Evolutionary conservation across 2,113 vertebrate species (phyloP), one percentile per base, ranked within the genome.

Genomic region (Gila orcuttii): DNA sequence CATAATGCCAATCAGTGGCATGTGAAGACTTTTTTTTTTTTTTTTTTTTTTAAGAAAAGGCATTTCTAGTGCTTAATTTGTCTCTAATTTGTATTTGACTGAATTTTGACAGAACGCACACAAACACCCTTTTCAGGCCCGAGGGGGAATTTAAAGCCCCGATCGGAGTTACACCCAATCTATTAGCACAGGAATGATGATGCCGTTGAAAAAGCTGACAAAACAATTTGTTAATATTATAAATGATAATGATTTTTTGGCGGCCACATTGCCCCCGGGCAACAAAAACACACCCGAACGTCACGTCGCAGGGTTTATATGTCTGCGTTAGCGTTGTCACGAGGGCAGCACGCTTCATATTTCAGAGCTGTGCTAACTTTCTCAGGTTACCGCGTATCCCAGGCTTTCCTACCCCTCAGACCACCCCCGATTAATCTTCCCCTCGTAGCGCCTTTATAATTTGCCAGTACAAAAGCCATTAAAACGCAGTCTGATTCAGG

Each of bases 351-450:
- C 89, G 88, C 91, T 92, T 90, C 93, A 92, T 94, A 93, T 94
- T 94, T 92, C 85, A 91, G 88, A 79, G 89, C 73, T 76, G 66
- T 75, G 89, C 90, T 68, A 86, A 87, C 80, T 84, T 76, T 94
- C 94, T 96, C 94, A 45, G 62, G 91, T 96, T 96, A 94, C 95
- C 89, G 87, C 88, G 87, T 79, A 91, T 91, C 91, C 91, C 78
- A 89, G 94, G 91, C 90, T 85, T 73, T 85, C 86, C 82, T 87
- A 88, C 89, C 91, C 92, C 87, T 76, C 88, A 91, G 92, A 95
- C 93, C 92, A 93, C 92, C 91, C 92, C 93, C 93, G 93, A 96
- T 96, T 96, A 95, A 96, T 96, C 95, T 96, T 95, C 90, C 90
- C 94, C 93, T 94, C 91, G 93, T 94, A 94, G 92, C 92, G 91